Conservation (phyloP, 2,888 invertebrate genomes). For the Dorcus hopei region DNA sequence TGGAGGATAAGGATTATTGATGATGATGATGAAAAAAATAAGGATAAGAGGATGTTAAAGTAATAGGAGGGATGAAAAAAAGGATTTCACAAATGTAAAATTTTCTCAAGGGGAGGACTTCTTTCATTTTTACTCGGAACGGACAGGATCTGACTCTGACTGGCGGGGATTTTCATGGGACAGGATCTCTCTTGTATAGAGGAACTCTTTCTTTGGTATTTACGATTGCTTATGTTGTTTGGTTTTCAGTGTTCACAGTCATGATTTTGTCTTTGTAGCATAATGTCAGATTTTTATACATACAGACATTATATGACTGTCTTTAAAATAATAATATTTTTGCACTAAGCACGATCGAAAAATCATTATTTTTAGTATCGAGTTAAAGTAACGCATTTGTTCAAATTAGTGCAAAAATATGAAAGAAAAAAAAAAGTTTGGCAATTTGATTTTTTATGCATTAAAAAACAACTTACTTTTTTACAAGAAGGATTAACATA, state of each 20-base stretch:
- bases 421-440: too few species aligned
- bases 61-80: background rate
- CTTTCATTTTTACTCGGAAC: background rate
- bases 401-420: too few species aligned
- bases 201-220: conserved; percentile 3
- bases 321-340: too few species aligned
- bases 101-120: background rate
- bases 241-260: conserved; percentile 7
- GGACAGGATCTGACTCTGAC: background rate
- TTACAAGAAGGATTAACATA: background rate
- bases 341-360: too few species aligned
- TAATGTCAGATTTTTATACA: too few species aligned
- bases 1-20: background rate
- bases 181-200: background rate
- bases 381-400: too few species aligned
- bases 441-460: too few species aligned
- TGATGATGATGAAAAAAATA: conserved; percentile 1
- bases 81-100: background rate
- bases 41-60: background rate
- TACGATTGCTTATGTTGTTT: conserved; percentile 9
- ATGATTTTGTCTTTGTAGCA: too few species aligned
- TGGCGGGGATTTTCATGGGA: background rate
- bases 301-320: too few species aligned
- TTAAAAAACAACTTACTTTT: too few species aligned
- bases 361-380: too few species aligned